A percentile compares a stretch with the other conserved stretches of the same genome.
phyloP scores from a whole-genome alignment of 2,797 vertebrate genomes.

The Melanotaenia trifasciata region DNA sequence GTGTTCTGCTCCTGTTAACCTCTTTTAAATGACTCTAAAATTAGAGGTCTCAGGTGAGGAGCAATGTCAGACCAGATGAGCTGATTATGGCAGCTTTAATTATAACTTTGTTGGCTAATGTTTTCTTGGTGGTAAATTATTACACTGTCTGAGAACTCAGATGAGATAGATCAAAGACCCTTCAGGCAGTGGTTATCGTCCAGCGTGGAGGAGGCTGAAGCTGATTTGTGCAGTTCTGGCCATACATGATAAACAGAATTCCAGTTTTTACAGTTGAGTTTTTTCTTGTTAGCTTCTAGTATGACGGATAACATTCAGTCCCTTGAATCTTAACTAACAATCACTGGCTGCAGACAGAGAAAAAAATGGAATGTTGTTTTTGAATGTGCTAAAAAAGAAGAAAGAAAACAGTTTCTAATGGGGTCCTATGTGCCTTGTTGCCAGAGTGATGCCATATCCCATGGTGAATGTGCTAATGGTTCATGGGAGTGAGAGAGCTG shows the following conservation, averaged over 20 bases:
- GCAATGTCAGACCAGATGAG: constrained; percentile 76
- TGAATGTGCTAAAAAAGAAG: constrained; percentile 66
- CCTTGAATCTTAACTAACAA: constrained; percentile 59
- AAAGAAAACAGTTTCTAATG: constrained; percentile 79
- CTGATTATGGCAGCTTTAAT: constrained; percentile 79
- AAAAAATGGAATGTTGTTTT: constrained; percentile 67
- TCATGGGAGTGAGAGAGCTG: constrained; percentile 75
- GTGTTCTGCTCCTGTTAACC: constrained; percentile 74
- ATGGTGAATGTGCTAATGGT: constrained; percentile 81
- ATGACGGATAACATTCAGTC: constrained; percentile 45
- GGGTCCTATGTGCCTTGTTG: constrained; percentile 84
- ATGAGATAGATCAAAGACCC: constrained; percentile 69
- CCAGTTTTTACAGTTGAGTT: constrained; percentile 43
- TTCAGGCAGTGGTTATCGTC: constrained; percentile 47
- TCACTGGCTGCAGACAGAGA: constrained; percentile 26
- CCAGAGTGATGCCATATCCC: constrained; percentile 80
- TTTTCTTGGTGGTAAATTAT: constrained; percentile 67
- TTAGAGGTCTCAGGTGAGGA: constrained; percentile 80
- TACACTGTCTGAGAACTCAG: constrained; percentile 59
- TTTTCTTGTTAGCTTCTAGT: constrained; percentile 41
- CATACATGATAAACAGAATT: constrained; percentile 54
- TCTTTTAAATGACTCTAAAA: constrained; percentile 79
- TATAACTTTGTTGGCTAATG: constrained; percentile 76
- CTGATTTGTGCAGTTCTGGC: constrained; percentile 44
- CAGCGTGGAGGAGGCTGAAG: constrained; percentile 41